Evolutionary conservation across 2,113 vertebrate genomes (phyloP).

Genomic region (Amphiprion ocellaris): DNA sequence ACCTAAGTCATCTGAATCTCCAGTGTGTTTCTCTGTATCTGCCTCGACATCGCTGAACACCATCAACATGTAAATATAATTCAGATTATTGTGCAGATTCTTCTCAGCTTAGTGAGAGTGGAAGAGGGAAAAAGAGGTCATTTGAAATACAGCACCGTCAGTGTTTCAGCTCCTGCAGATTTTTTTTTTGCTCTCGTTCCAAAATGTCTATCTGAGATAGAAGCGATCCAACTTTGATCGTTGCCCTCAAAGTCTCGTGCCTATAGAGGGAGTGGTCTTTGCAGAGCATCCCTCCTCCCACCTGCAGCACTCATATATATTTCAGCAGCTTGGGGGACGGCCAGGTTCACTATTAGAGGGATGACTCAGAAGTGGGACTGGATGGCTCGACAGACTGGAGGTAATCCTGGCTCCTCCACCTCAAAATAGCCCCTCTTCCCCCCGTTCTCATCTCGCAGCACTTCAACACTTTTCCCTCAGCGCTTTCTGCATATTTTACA

Average conservation of each 20-base stretch:
- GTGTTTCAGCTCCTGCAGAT: constrained; percentile 13
- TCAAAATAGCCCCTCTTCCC: constrained; percentile 49
- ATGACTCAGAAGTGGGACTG: constrained; percentile 60
- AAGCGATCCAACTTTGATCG: constrained; percentile 44
- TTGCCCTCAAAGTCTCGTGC: constrained; percentile 34
- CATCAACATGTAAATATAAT: background rate
- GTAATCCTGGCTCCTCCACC: constrained; percentile 49
- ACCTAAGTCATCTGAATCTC: too few relatives aligned
- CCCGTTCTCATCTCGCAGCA: background rate
- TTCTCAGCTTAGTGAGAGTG: background rate
- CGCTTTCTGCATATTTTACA: constrained; percentile 7
- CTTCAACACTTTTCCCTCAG: background rate
- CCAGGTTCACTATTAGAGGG: constrained; percentile 61
- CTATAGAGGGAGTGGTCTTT: constrained; percentile 23
- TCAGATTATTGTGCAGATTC: background rate
- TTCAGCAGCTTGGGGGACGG: constrained; percentile 62
- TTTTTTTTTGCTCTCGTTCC: background rate
- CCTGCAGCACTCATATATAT: constrained; percentile 67
- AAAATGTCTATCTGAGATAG: constrained; percentile 1
- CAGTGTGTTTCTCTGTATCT: too few relatives aligned
- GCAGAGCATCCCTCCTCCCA: constrained; percentile 8
- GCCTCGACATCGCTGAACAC: too few relatives aligned
- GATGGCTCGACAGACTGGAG: constrained; percentile 45
- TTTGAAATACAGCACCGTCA: background rate
- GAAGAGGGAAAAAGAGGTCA: too few relatives aligned